Evolutionary conservation across 1,140 invertebrate genomes (phyloP), one percentile per base, ranked within the genome.

Genomic region (Kradibia gibbosae): DNA sequence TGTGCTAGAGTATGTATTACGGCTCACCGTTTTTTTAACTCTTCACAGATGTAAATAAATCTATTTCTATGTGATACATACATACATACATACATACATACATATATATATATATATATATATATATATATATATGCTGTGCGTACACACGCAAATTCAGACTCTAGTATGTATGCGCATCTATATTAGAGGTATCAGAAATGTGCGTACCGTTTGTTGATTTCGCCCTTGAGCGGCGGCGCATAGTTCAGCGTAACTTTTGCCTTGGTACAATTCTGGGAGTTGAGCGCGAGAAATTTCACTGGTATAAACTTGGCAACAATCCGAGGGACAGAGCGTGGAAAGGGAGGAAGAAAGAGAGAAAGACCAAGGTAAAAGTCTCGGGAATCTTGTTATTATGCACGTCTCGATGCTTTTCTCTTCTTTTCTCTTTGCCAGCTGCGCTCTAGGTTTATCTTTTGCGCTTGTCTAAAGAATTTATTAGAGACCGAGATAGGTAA

Each of bases 221-320:
- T 78, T 78, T 78, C 65, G 50, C 65, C 77, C 71, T 78, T 78
- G 77, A 78, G 77, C 65, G 31, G 10, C 45, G 36, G 77, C 34
- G 77, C 77, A 78, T 78, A 78, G 65, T 78, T 78, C 28, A 55
- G 48, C 65, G 77, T 78, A 78, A 78, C 65, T 78, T 78, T 78
- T 25, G 77, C 48, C 65, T 78, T 71, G 45, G 55, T 71, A 71
- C 77, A 65, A 67, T 81, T 81, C 48, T 48, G 17, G 25, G 71
- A 55, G 28, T 31, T 20, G 42, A 50, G 45, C 42, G 78, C 53
- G 36, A n/a, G 78, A 80, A 78, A 72, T 80, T 72, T 73, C 70
- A 25, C 15, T 10, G 53, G 34, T 60, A 48, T 45, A 80, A 78
- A 80, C 67, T 80, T 80, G 78, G 78, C 78, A 80, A 80, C 78